Base-by-base conservation (phyloP, 2,797 vertebrate genomes). In the Anniella stebbinsi region DNA sequence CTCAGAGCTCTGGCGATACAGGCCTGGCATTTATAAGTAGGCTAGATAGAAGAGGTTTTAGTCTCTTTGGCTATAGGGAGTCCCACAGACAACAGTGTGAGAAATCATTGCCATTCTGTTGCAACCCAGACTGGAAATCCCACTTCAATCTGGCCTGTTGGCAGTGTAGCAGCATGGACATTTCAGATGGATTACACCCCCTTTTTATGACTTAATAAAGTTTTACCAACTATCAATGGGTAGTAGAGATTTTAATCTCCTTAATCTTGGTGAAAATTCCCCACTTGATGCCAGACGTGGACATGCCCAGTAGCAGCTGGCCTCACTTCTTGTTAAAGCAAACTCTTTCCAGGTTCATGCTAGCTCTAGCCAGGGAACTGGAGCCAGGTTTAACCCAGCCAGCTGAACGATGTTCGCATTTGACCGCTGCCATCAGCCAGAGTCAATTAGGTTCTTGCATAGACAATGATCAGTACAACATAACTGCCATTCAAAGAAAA, bases 161-260 rank as follows among this genome's bases (percentile, higher is more conserved):
- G 91, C 0, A 0, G 78, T 90, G 94, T 89, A 95, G 92, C 85
- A 91, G 63, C 2, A 0, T 0, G 0, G 18, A 84, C 88, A 90
- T 93, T 95, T 95, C 90, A 92, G 93, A 83, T 90, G 84, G 92
- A 95, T 97, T 94, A 95, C 88, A 89, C 90, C 6, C 6, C 88
- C 38, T 88, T 95, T 95, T 94, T 89, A 94, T 75, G 63, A 96
- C 87, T 96, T 94, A 92, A 92, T 94, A 95, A 91, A 94, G 92
- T 88, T 91, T 93, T 94, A 94, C 88, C 91, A 92, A 92, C 90
- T 96, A 93, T 91, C 91, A 91, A 1, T 91, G 87, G 80, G 89
- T 88, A 89, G 87, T 92, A 94, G 87, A 48, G 86, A 82, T 91
- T 75, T 90, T 89, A 93, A 94, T 93, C 94, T 95, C 82, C 84